Conservation (phyloP, 2,888 invertebrate species). For the Drosophila prolongata region DNA sequence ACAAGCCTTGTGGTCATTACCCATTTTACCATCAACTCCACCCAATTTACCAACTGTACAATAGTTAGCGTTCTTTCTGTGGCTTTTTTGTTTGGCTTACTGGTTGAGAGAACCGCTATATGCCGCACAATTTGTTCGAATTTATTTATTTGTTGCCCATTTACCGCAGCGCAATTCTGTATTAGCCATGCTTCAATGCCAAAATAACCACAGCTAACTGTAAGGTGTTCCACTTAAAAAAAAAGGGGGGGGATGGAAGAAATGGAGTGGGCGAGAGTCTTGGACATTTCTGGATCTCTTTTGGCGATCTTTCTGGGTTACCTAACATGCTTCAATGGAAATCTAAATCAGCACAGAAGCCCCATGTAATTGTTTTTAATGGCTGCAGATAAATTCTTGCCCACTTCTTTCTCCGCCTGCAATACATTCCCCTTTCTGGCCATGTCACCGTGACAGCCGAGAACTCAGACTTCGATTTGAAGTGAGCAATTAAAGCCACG, state of each 20-base stretch:
- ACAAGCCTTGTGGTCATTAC: constrained; percentile 15
- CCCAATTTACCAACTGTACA: constrained; percentile 15
- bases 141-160: constrained; percentile 69
- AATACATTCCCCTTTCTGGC: constrained; percentile 39
- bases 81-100: constrained; percentile 50
- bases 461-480: constrained; percentile 36
- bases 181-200: constrained; percentile 46
- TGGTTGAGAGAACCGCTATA: constrained; percentile 56
- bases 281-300: constrained; percentile 21
- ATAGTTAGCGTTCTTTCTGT: constrained; percentile 42
- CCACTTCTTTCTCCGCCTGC: not conserved
- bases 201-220: constrained; percentile 61
- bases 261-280: constrained; percentile 8
- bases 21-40: constrained; percentile 11
- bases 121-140: constrained; percentile 67
- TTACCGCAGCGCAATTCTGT: constrained; percentile 63
- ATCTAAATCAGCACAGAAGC: constrained; percentile 48
- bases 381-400: constrained; percentile 26
- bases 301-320: constrained; percentile 24
- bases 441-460: constrained; percentile 60
- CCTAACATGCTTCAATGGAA: constrained; percentile 36
- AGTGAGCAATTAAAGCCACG: constrained; percentile 62
- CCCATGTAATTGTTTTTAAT: constrained; percentile 71
- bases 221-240: constrained; percentile 61
- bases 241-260: not conserved